Evolutionary conservation across 2,888 invertebrate genomes (phyloP), one percentile per base, ranked within the genome.

Genomic region (Acanthosepion esculentum): DNA sequence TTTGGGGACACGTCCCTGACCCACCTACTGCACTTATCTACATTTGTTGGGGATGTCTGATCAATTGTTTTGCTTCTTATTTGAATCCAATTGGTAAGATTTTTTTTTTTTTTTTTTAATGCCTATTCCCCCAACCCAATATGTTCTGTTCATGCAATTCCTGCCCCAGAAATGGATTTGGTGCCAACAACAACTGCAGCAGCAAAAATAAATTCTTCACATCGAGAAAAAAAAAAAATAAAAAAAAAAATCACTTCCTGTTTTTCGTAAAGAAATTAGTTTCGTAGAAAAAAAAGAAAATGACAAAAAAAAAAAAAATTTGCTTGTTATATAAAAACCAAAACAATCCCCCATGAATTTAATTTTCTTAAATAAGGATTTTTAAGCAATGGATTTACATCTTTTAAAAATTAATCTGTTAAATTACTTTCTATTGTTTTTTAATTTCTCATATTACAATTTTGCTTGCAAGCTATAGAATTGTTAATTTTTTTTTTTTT

Each of bases 181-280:
- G n/a, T 78, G 78, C 78, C 78, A 78, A 78, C 33, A n/a, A 78
- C 78, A 78, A 78, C 78, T 78, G n/a, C 78, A 78, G n/a, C 78
- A 12, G 78, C 12, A 78, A 78, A 78, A 78, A 33, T 78, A 78
- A 1, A 33, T 78, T 78, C 12, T 78, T 78, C 78, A 78, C 78
- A 78, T 78, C 78, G 78, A 78, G 33, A n/a, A 78, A 64, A 78
- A 41, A 41, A 41, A 41, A 41, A 64, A 78, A 41, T 3, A 41
- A 41, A 41, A 78, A 78, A n/a, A 78, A 78, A 78, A 78, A 78
- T 78, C 78, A 78, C 78, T 78, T 78, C 78, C 78, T 78, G 78
- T 33, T 78, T 78, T 78, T 78, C 78, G 78, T 78, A 78, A 78
- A 18, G 10, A n/a, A 78, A 78, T n/a, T 78, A 78, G n/a, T 78